Evolutionary conservation across 2,797 vertebrate genomes (phyloP).

Genomic region (Oceanodroma leucorhoa): DNA sequence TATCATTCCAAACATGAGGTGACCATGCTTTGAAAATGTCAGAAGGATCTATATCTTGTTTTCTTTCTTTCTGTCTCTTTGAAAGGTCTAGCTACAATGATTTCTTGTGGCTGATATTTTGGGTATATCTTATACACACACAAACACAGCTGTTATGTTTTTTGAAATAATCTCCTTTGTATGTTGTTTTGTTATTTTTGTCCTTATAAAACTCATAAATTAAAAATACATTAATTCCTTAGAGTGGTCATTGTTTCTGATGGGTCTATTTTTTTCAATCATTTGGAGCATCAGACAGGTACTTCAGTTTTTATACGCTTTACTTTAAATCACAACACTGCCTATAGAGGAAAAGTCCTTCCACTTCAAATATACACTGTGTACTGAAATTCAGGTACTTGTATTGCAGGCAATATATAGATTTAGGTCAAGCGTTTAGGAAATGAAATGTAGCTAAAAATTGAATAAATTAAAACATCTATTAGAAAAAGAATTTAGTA

Average conservation of each 20-base stretch:
- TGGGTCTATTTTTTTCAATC: background rate
- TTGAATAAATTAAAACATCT: background rate
- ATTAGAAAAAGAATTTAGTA: background rate
- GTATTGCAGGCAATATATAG: background rate
- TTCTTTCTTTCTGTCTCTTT: background rate
- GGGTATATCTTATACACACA: background rate
- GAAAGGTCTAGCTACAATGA: background rate
- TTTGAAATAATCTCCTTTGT: background rate
- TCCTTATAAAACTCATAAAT: background rate
- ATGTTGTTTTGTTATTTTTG: background rate
- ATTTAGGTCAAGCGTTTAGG: background rate
- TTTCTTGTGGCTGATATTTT: background rate
- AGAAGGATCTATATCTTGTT: background rate
- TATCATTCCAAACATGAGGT: background rate
- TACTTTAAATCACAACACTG: background rate
- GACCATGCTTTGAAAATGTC: slow-evolving; percentile 14
- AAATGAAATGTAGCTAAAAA: background rate
- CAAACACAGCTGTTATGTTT: background rate
- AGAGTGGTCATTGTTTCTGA: background rate
- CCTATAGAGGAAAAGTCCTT: background rate
- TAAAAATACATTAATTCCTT: background rate
- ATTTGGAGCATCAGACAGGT: background rate
- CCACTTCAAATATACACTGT: background rate
- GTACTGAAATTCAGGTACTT: background rate
- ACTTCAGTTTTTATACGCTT: background rate